These are phyloP conservation scores for Homarus gammarus DNA, from an alignment of 2,888 invertebrate genomes.

Conservation along the genomic window DNA sequence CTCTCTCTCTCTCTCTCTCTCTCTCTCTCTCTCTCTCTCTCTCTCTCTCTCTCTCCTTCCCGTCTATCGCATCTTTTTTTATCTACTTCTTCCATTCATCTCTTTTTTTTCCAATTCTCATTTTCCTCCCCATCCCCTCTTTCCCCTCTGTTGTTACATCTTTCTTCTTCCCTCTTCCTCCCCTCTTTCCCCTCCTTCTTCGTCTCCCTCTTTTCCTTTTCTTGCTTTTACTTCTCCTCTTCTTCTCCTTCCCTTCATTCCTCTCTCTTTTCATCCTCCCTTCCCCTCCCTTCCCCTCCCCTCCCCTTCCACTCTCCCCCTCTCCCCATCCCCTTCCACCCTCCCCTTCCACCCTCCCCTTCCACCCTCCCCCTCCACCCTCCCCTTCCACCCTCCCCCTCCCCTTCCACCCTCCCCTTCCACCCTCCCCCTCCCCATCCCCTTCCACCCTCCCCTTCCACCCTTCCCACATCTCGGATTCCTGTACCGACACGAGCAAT, in stretches of 20 bases:
- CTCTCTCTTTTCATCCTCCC: background rate
- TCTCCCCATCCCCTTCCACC: background rate
- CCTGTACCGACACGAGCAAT: background rate
- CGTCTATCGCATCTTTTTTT: no score
- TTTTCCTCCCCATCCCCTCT: background rate
- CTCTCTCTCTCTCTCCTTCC: no score
- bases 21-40: no score
- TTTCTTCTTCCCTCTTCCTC: background rate
- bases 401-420: no score
- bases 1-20: no score
- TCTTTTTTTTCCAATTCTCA: no score
- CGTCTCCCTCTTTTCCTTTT: background rate
- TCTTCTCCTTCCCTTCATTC: background rate
- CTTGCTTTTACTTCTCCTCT: no score
- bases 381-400: no score
- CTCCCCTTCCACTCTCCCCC: background rate
- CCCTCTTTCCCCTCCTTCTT: background rate
- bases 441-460: background rate
- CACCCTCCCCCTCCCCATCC: no score
- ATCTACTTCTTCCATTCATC: no score
- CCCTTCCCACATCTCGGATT: background rate
- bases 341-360: background rate
- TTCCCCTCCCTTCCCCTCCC: background rate
- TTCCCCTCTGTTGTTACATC: no score
- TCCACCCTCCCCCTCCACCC: no score